These are phyloP conservation scores for Condylostylus longicornis DNA, from an alignment of 1,140 invertebrate species.

Conservation along the genomic window DNA sequence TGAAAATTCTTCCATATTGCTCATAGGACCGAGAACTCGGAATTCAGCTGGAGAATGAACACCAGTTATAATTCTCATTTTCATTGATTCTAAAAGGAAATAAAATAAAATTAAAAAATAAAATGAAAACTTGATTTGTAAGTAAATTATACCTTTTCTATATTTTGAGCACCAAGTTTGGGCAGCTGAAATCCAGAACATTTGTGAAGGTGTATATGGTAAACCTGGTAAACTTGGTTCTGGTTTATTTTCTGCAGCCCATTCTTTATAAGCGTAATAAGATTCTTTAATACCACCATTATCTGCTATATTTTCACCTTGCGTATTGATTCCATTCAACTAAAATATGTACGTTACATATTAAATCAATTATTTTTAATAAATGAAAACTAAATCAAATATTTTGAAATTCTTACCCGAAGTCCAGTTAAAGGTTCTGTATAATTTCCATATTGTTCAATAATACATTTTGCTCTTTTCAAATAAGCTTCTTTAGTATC, in stretches of 20 bases:
- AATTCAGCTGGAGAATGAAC: conserved; percentile 65
- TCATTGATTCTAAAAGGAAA: conserved; percentile 48
- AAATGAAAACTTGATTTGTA: conserved; percentile 1
- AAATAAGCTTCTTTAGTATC: conserved; percentile 60
- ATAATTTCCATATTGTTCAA: conserved; percentile 77
- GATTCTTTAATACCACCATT: conserved; percentile 80
- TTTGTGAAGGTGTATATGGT: conserved; percentile 52
- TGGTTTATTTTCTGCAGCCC: conserved; percentile 45
- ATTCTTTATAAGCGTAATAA: conserved; percentile 62
- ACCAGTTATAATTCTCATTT: conserved; percentile 57
- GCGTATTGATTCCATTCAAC: conserved; percentile 75
- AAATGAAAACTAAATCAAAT: not conserved
- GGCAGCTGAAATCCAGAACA: conserved; percentile 51
- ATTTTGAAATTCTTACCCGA: conserved; percentile 39
- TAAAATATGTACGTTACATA: conserved; percentile 27
- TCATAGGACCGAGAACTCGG: conserved; percentile 74
- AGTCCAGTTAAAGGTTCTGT: conserved; percentile 50
- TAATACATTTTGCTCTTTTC: conserved; percentile 65
- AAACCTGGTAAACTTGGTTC: conserved; percentile 52
- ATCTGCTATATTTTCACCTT: conserved; percentile 86
- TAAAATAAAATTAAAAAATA: not conserved
- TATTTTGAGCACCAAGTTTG: conserved; percentile 45
- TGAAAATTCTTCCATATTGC: conserved; percentile 78
- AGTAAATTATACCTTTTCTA: conserved; percentile 23
- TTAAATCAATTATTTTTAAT: not conserved